Evolutionary conservation across 2,113 vertebrate genomes (phyloP).

Genomic region (Gallinago undulata): DNA sequence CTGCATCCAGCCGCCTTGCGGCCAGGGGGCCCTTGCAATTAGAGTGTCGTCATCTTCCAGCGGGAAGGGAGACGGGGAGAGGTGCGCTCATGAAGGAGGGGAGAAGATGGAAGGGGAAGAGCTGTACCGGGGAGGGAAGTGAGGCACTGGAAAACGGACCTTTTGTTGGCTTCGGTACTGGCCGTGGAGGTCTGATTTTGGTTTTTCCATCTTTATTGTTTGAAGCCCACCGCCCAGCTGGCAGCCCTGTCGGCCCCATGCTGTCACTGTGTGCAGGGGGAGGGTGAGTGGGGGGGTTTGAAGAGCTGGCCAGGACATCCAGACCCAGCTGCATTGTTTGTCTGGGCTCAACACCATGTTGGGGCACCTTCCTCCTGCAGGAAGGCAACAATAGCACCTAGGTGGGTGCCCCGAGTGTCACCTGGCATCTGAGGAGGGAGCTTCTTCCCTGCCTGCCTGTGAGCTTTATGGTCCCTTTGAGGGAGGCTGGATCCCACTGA

Average conservation of each 20-base stretch:
- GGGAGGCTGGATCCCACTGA: neutral
- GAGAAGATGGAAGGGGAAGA: constrained; percentile 13
- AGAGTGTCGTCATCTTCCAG: constrained; percentile 48
- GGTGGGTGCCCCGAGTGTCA: neutral
- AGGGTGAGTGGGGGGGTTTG: neutral
- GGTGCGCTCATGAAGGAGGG: neutral
- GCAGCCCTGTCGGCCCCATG: neutral
- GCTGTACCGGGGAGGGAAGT: neutral
- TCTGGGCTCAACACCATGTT: rapidly evolving
- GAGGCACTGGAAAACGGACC: neutral
- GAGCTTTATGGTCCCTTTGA: neutral
- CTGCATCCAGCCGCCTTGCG: neutral
- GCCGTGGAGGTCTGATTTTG: neutral
- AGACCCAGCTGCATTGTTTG: neutral
- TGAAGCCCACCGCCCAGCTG: neutral
- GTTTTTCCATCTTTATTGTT: neutral
- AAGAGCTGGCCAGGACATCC: neutral
- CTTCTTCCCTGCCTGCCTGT: neutral
- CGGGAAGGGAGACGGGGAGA: constrained; percentile 22
- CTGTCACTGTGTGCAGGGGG: neutral
- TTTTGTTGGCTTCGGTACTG: constrained; percentile 26
- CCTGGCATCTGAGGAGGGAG: neutral
- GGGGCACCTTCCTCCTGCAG: neutral
- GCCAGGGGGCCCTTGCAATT: constrained; percentile 36
- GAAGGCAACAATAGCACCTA: neutral